Base-by-base conservation (phyloP, 2,888 invertebrate species). In the Folsomia candida region DNA sequence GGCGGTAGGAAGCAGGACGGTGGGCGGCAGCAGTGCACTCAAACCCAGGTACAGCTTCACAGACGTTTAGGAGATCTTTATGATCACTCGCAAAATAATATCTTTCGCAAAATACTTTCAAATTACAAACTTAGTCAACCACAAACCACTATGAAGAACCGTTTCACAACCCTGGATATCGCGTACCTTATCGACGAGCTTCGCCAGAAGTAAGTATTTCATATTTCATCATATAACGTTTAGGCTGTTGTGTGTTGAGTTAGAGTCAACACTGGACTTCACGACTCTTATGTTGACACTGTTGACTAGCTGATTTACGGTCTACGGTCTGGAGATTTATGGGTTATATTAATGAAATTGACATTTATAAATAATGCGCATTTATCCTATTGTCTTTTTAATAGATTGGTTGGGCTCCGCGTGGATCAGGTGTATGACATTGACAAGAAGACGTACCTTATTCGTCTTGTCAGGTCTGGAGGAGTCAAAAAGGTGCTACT, bases 361-460 rank as follows among this genome's bases (percentile, higher is more conserved):
- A n/a, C n/a, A n/a, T n/a, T n/a, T n/a, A n/a, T n/a, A n/a, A n/a
- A n/a, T n/a, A n/a, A n/a, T n/a, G n/a, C n/a, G n/a, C n/a, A n/a
- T n/a, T n/a, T n/a, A n/a, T n/a, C n/a, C n/a, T n/a, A 61, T 59
- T 69, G 54, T 69, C 70, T 80, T 80, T 47, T 72, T 82, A 83
- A 60, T 81, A 93, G 94, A 80, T 85, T 92, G 70, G 85, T 94
- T 81, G 97, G 97, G 51, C 90, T 95, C 89, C 87, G 98, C 81
- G 94, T 99, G 2, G 92, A 93, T 83, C 97, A 99, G 85, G 90
- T 99, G 51, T 99, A 99, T 84, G 98, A 99, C 83, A 91, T 99
- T 79, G 97, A 99, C 84, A 92, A 91, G 83, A 95, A 93, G 83
- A 96, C 97, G 0, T 99, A 98, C 83, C 87, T 99, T 58, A 92